Evolutionary conservation across 2,113 vertebrate genomes (phyloP), one percentile per base, ranked within the genome.

Genomic region (Protomyctophum bolini): DNA sequence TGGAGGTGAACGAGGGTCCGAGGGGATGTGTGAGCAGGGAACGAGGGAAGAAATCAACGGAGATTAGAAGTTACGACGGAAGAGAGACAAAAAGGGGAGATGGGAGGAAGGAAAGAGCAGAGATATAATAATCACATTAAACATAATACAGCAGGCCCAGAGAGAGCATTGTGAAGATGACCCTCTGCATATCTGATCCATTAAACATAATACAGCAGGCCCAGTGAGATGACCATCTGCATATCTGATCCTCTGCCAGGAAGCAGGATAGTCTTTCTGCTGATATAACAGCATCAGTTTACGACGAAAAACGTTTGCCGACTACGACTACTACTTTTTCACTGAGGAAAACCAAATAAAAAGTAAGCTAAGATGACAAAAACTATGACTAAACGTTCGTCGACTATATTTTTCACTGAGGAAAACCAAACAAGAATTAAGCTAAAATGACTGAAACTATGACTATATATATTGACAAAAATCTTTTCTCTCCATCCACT

Each of bases 221-320:
- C 41, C 8, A 58, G 33, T 33, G 63, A 80, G 71, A 47, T 29
- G 48, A 58, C 74, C 82, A 75, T 79, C 80, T 84, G 79, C 49
- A 6, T 70, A 29, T 6, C 12, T 60, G 8, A 65, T 48, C 14
- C 63, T 41, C 33, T 33, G 67, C 69, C 76, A 77, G 46, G 8
- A 45, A 63, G 55, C n/a, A 68, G 7, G 0, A 48, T 14, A 12
- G n/a, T 56, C 28, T 49, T 45, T 52, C 50, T 7, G 21, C 51
- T 41, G 33, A 41, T 41, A 41, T 41, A 41, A 41, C 33, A 41
- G 33, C 33, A 41, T 41, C 21, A 21, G 21, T 21, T 21, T 21
- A 21, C 21, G 21, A 21, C 21, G 21, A 21, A 21, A 21, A 21
- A 21, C 21, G 21, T 21, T 21, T 21, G 21, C 21, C 21, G 21